Evolutionary conservation across 2,888 invertebrate species (phyloP), one percentile per base, ranked within the genome.

Genomic region (Rotaria sp.): DNA sequence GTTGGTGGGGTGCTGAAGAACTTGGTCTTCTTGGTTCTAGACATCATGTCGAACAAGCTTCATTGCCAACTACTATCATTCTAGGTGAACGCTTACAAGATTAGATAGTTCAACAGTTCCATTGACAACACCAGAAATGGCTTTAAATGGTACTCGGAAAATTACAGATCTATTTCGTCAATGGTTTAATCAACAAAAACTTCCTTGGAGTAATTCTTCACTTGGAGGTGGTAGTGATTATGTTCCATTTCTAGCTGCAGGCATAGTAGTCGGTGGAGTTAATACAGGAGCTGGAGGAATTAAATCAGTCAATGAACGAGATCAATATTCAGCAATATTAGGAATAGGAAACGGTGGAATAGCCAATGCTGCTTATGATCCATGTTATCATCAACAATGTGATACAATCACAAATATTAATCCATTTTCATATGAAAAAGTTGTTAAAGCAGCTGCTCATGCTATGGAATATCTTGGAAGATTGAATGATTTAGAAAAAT

Each of bases 331-430:
- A 45, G 26, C 80, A 13, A 0, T 45, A 11, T 15, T 80, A 1
- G 80, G 80, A 45, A 80, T 7, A 2, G 80, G 80, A 26, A 80
- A 80, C 45, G 80, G 45, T 45, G 80, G 80, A 45, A 13, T 80
- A 45, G 80, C 80, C 13, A 80, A 80, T 80, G 45, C 35, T 26
- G 5, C 80, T 26, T 80, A 80, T 80, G 80, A 80, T 80, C 7
- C 80, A 26, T 80, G 80, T 80, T 80, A 80, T 45, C 80, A 80
- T 80, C 80, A 80, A 80, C 80, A 80, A 80, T 80, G 80, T 80
- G 80, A 80, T 80, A 2, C 45, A n/a, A 80, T 80, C 0, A 45
- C 7, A 80, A 80, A 80, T 80, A 26, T 45, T 5, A 80, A 80
- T 45, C 80, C 80, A n/a, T 80, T 45, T 45, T 45, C 80, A 41